Conservation (phyloP, 2,797 vertebrate species). For the Macropodus opercularis region DNA sequence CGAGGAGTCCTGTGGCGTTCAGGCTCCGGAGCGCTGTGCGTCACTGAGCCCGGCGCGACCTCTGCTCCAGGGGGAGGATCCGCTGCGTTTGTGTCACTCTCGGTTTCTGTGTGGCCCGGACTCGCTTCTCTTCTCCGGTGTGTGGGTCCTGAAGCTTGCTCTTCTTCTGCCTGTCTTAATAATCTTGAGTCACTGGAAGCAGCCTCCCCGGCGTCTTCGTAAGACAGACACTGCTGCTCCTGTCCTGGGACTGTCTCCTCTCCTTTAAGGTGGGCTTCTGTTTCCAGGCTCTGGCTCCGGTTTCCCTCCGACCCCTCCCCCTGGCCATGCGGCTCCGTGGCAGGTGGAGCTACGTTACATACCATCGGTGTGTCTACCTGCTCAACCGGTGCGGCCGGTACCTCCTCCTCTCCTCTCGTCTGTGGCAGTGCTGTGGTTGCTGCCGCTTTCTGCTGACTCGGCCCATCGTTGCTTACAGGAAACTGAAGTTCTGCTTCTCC, state of each 20-base stretch:
- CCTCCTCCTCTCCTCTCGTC: conserved; percentile 35
- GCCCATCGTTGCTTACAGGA: neutral
- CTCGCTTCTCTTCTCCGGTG: neutral
- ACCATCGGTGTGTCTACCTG: conserved; percentile 57
- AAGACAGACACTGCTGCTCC: neutral
- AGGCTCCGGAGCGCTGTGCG: conserved; percentile 2
- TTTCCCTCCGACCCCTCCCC: conserved; percentile 38
- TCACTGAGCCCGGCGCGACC: conserved; percentile 12
- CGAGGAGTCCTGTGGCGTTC: conserved; percentile 39
- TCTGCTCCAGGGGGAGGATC: conserved; percentile 9
- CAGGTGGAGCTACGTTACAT: conserved; percentile 61
- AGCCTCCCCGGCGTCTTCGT: neutral
- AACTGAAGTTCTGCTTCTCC: conserved; percentile 1
- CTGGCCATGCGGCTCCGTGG: conserved; percentile 8
- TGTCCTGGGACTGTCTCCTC: conserved; percentile 3
- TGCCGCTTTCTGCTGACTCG: neutral
- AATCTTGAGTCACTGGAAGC: neutral
- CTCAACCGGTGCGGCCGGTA: conserved; percentile 65
- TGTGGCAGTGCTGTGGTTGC: neutral
- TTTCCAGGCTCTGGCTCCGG: conserved; percentile 14
- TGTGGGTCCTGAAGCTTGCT: conserved; percentile 10
- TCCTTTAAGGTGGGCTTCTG: conserved; percentile 14
- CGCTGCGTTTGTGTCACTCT: neutral
- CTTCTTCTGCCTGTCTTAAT: neutral
- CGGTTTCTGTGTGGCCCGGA: neutral